Evolutionary conservation across 2,888 invertebrate species (phyloP).

Genomic region (Colletes collaris): DNA sequence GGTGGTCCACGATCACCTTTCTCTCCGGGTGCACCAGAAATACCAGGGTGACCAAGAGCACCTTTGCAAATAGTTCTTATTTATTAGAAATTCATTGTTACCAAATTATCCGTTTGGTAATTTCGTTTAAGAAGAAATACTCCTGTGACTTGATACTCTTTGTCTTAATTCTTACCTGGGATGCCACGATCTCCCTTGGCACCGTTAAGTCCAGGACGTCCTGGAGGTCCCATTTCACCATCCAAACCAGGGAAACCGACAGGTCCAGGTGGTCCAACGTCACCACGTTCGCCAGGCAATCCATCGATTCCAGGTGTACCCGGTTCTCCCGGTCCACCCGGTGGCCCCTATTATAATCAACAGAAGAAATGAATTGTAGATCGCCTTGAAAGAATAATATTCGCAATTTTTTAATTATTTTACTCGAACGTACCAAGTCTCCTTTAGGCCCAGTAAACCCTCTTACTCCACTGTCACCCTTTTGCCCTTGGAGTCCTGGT

Average conservation of each 20-base stretch:
- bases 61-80: conserved; percentile 65
- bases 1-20: conserved; percentile 86
- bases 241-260: conserved; percentile 88
- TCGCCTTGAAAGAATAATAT: neutral
- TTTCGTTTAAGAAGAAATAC: no score
- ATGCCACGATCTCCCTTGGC: conserved; percentile 85
- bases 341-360: conserved; percentile 82
- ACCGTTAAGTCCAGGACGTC: conserved; percentile 85
- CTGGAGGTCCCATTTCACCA: conserved; percentile 88
- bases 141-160: no score
- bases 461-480: conserved; percentile 87
- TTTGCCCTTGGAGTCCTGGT: conserved; percentile 85
- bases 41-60: conserved; percentile 83
- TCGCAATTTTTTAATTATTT: neutral
- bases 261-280: conserved; percentile 86
- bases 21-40: conserved; percentile 85
- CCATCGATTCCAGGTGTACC: conserved; percentile 87
- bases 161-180: conserved; percentile 72
- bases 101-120: no score
- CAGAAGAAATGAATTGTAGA: no score
- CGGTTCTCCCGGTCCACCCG: conserved; percentile 85
- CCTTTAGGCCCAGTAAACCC: conserved; percentile 86
- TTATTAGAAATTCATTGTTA: no score
- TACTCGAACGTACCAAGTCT: conserved; percentile 84
- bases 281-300: conserved; percentile 86